Conservation (phyloP, 2,797 vertebrate genomes). For the Sebastes vulpes region DNA sequence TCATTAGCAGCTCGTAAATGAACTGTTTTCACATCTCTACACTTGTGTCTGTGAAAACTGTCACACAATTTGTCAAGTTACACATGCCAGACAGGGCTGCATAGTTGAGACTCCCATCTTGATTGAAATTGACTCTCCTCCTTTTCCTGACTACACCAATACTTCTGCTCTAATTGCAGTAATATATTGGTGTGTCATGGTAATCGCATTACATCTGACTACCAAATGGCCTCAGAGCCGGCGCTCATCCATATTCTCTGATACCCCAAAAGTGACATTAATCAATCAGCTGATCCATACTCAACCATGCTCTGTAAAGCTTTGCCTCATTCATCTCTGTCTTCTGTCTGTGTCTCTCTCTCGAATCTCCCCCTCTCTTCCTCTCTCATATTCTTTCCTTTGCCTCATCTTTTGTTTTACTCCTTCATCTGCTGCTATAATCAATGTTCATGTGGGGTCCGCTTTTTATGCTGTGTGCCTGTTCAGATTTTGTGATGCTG, state of each 20-base stretch:
- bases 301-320: conserved; percentile 33
- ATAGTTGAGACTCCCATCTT: conserved; percentile 39
- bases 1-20: conserved; percentile 33
- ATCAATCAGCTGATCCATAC: conserved; percentile 80
- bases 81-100: conserved; percentile 27
- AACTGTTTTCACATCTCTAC: conserved; percentile 32
- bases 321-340: conserved; percentile 45
- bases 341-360: background rate
- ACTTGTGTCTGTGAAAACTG: conserved; percentile 30
- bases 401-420: background rate
- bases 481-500: conserved; percentile 14
- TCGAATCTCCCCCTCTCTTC: background rate
- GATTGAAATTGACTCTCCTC: conserved; percentile 78
- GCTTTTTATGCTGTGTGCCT: conserved; percentile 25
- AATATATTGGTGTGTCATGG: conserved; percentile 78
- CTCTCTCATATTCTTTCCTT: background rate
- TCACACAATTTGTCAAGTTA: conserved; percentile 62
- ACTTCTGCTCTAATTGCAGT: conserved; percentile 78
- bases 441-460: background rate
- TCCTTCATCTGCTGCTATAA: background rate
- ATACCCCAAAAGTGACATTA: conserved; percentile 68
- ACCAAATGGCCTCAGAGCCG: conserved; percentile 66
- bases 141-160: conserved; percentile 72
- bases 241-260: conserved; percentile 72
- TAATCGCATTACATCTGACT: conserved; percentile 81